Evolutionary conservation across 2,888 invertebrate species (phyloP).

Genomic region (Scaptodrosophila latifasciaeformis): DNA sequence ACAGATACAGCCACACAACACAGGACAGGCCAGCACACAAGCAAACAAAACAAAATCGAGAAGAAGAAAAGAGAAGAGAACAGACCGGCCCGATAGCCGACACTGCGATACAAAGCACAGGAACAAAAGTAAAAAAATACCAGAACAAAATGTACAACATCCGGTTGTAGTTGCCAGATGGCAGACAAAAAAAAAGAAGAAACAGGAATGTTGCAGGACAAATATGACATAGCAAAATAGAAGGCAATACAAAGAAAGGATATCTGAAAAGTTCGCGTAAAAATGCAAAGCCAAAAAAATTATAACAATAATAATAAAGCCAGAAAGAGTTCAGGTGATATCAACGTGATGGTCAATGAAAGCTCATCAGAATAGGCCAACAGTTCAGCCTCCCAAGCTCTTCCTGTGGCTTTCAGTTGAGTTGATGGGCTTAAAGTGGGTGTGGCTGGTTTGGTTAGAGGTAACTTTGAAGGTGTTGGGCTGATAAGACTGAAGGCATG

Average conservation of each 20-base stretch:
- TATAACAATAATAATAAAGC: too few relatives aligned
- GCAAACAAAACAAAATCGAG: slow-evolving; percentile 2
- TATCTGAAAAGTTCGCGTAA: slow-evolving; percentile 7
- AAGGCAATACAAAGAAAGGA: not conserved
- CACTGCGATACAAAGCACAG: not conserved
- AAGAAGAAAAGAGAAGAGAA: not conserved
- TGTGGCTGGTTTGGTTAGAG: too few relatives aligned
- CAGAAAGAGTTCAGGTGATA: too few relatives aligned
- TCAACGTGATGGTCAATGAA: too few relatives aligned
- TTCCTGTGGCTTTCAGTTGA: too few relatives aligned
- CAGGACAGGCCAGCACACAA: slow-evolving; percentile 10
- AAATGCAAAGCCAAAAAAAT: slow-evolving; percentile 21
- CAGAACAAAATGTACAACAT: slow-evolving; percentile 3
- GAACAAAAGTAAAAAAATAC: not conserved
- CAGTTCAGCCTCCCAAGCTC: too few relatives aligned
- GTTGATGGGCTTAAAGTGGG: slow-evolving; percentile 3
- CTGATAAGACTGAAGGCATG: slow-evolving; percentile 17
- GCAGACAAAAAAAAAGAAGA: not conserved
- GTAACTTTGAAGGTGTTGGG: slow-evolving; percentile 1
- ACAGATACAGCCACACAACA: slow-evolving; percentile 34
- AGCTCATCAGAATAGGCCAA: too few relatives aligned
- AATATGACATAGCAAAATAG: too few relatives aligned
- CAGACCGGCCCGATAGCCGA: not conserved
- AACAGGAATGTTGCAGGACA: too few relatives aligned
- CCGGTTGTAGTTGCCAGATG: not conserved